Base-by-base conservation (phyloP, 2,888 invertebrate genomes). In the Cataglyphis livida region DNA sequence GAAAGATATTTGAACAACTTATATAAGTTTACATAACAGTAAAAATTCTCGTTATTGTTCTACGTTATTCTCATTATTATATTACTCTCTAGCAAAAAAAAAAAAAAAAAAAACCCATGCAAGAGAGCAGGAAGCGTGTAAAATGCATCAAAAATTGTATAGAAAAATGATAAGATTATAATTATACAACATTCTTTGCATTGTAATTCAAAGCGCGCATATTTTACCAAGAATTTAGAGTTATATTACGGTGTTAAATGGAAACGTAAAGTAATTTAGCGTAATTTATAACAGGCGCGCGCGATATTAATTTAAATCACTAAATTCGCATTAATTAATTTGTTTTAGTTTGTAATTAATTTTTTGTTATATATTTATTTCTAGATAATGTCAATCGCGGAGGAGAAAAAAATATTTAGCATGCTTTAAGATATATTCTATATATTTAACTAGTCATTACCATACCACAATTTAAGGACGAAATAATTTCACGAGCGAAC, bases 171-270 rank as follows among this genome's bases (percentile, higher is more conserved):
- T 6, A 38, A 73, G 6, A 2, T 18, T n/a, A 28, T 32, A 61
- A 73, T 59, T 61, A 12, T 32, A 28, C 28, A 25, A 25, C 35
- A 21, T 73, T 73, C n/a, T 41, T 41, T n/a, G 28, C 12, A 28
- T 44, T 44, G 38, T 15, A 25, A 61, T 44, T 28, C 28, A 61
- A 59, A 44, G 44, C 15, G 44, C 15, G n/a, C 7, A n/a, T 44
- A 25, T 41, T 73, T 41, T 28, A 41, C 18, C 12, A 59, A 61
- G 44, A 73, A 73, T 73, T 28, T n/a, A n/a, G n/a, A 44, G 3
- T n/a, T 44, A 25, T 41, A 44, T 73, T 44, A n/a, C 61, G 32
- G 4, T 0, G 7, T 28, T 38, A 7, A n/a, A 15, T 12, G 44
- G n/a, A 44, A 61, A 44, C 3, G 15, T 28, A 59, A 44, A n/a